Evolutionary conservation across 2,797 vertebrate species (phyloP).

Genomic region (Hydrophis major): DNA sequence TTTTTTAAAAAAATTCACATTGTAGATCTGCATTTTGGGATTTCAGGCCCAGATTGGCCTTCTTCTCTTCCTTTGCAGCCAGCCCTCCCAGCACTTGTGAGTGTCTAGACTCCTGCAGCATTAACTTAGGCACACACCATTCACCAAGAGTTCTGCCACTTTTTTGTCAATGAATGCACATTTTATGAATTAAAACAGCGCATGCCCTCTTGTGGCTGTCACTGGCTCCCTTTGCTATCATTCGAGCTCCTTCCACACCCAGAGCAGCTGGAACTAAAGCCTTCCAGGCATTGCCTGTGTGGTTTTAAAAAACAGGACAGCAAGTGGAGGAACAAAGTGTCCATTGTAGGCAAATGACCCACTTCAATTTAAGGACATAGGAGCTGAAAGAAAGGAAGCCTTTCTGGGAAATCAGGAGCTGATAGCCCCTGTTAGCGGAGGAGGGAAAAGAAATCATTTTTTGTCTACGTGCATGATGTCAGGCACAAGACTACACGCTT

Average conservation of each 20-base stretch:
- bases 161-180: constrained; percentile 67
- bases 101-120: constrained; percentile 16
- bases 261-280: no score
- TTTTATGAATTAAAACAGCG: constrained; percentile 67
- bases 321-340: neutral
- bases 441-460: neutral
- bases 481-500: neutral
- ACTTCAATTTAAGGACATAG: neutral
- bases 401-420: neutral
- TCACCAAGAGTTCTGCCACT: constrained; percentile 39
- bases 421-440: neutral
- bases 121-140: constrained; percentile 57
- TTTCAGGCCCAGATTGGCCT: neutral
- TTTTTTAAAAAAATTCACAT: neutral
- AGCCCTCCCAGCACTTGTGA: neutral
- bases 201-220: constrained; percentile 64
- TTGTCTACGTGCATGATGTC: neutral
- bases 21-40: neutral
- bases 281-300: neutral
- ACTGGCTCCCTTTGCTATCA: constrained; percentile 40
- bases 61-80: rapidly evolving
- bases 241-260: constrained; percentile 12
- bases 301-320: constrained; percentile 11
- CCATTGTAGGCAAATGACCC: neutral
- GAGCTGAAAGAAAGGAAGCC: neutral